phyloP scores from a whole-genome alignment of 2,113 vertebrate species.

The Anser brachyrhynchus region DNA sequence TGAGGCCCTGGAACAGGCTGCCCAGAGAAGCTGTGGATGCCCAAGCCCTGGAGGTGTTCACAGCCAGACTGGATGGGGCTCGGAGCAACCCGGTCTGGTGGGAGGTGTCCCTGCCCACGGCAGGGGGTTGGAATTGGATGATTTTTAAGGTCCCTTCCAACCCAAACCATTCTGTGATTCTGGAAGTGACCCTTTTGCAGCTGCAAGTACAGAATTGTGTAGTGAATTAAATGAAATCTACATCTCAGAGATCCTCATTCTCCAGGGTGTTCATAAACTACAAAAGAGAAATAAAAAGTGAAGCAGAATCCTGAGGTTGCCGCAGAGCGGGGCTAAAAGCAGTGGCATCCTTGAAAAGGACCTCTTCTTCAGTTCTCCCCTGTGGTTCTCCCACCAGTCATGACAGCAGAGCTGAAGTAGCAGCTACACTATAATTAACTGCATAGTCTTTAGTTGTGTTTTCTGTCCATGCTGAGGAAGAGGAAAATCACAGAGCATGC shows the following conservation, averaged over 20 bases:
- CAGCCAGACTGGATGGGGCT: too few relatives aligned
- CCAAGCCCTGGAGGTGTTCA: too few relatives aligned
- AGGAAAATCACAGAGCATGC: neutral
- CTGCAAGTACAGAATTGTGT: neutral
- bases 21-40: too few relatives aligned
- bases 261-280: neutral
- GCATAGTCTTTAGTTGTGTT: neutral
- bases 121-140: too few relatives aligned
- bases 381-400: neutral
- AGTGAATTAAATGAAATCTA: neutral
- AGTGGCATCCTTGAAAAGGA: neutral
- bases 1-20: too few relatives aligned
- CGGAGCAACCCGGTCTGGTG: too few relatives aligned
- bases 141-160: too few relatives aligned
- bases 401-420: neutral
- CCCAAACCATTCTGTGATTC: neutral
- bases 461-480: neutral
- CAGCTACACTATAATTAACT: neutral
- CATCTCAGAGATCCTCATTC: neutral
- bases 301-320: neutral
- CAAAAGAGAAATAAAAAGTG: neutral
- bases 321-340: neutral
- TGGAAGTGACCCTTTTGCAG: neutral
- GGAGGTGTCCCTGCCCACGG: too few relatives aligned
- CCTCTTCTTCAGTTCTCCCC: neutral